Evolutionary conservation across 2,113 vertebrate genomes (phyloP), one percentile per base, ranked within the genome.

Genomic region (Sphaerodactylus townsendi): DNA sequence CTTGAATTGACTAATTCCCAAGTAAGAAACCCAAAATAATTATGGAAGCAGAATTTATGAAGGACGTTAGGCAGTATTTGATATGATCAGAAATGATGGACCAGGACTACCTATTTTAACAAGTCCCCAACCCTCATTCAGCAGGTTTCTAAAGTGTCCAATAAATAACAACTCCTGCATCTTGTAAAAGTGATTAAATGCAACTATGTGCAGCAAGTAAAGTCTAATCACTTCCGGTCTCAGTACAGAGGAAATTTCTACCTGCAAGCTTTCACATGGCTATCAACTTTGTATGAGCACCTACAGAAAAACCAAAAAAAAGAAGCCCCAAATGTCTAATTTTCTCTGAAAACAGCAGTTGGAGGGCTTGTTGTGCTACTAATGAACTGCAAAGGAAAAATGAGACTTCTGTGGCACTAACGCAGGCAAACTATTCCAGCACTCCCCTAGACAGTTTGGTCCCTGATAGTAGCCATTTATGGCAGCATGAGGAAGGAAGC

Each of bases 91-190:
- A 73, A 86, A 89, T 23, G 59, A 50, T 44, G 66, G 64, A 87
- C 59, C 59, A 1, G 72, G 71, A 1, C 0, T 75, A 75, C 8
- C 64, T 70, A 77, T 39, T 70, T 72, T 64, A 15, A 1, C 1
- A 0, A 50, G 77, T 86, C 25, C 50, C 88, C 71, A 65, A 81
- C 88, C 84, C 86, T 33, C 44, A 46, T 5, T 53, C 17, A 86
- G 66, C 6, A 0, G 78, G 78, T 89, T 87, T 81, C 83, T 86
- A 89, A 90, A 88, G 69, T 89, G 41, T 28, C 84, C 78, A 93
- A 94, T 93, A 93, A 93, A 91, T 94, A 93, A 92, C 91, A 91
- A 89, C 90, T 82, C 79, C 70, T 1, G 79, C 10, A 28, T 72
- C 76, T 71, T 83, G 64, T 72, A 64, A 84, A 11, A 0, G 68